Evolutionary conservation across 2,888 invertebrate species (phyloP), one percentile per base, ranked within the genome.

Genomic region (Thalpophila matura): DNA sequence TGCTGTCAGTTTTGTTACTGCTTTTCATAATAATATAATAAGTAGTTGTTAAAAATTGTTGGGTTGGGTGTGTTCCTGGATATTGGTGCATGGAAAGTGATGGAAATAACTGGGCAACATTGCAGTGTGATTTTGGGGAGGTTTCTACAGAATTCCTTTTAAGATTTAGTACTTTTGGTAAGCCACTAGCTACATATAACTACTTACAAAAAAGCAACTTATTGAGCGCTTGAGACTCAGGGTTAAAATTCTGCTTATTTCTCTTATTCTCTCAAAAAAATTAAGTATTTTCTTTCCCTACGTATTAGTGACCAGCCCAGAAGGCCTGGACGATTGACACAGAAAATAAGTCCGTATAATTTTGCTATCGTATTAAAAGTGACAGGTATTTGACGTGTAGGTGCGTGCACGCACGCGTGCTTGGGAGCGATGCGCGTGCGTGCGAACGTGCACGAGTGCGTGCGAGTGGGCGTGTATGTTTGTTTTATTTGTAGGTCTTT

Each of bases 1-100:
- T 3, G 9, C 10, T 67, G 68, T 68, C 68, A 46, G 16, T 47
- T 57, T 16, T 16, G 31, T 45, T n/a, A n/a, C 5, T 43, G 26
- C 1, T 26, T 18, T 18, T 26, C n/a, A n/a, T n/a, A n/a, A n/a
- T n/a, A n/a, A 14, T 50, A 20, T 72, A 40, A 72, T 49, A 43
- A 38, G 72, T 38, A 22, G 37, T 31, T 38, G 14, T 18, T 24
- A 33, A 45, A 57, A 37, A 40, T 33, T 59, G 12, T n/a, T 29
- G 14, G 10, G 14, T 29, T 33, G 33, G 4, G 4, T 16, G 33
- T 24, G 50, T 46, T 55, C 26, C 9, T 37, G 35, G 27, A 18
- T 22, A 22, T 27, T 16, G 10, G 27, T 37, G 51, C 24, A 53
- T 27, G 4, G 7, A 29, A 33, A 2, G 14, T n/a, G 12, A 7